Base-by-base conservation (phyloP, 1,140 invertebrate genomes). In the Psilanteris sp. region DNA sequence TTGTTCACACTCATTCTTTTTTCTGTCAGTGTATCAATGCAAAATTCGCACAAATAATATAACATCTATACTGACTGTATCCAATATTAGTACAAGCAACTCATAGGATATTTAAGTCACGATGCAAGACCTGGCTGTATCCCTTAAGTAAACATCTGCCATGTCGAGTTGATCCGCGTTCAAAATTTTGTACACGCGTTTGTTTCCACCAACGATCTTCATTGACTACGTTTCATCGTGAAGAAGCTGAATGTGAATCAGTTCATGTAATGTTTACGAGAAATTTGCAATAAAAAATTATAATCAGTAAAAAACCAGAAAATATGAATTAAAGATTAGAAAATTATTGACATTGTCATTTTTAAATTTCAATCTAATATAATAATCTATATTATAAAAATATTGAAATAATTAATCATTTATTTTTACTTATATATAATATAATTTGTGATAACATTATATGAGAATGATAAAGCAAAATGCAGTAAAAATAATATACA, bases 101-200 rank as follows among this genome's bases (percentile, higher is more conserved):
- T 57, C 43, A 57, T 68, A 32, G 10, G 41, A 48, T 48, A 68
- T 68, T 57, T 68, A 57, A 68, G 64, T 68, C 64, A 68, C 64
- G 64, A 7, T 29, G 24, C 8, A 6, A 44, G 61, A 55, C 3
- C 16, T 31, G n/a, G 26, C 20, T 9, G 16, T 24, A 24, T 50
- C 16, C 26, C 44, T 70, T 70, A 70, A 15, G 44, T 43, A 59
- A 70, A 70, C 54, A 48, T 50, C 27, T 50, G 32, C 50, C 20
- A 32, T 44, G 14, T 1, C 13, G 1, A 10, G 0, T 9, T 70
- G 52, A 70, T 57, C 22, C 54, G 26, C 16, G 11, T 18, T 70
- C 52, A 59, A 59, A 59, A 70, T 59, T 59, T 59, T 32, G 52
- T 16, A 39, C 66, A 59, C 66, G 54, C 44, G 10, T 44, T 71